Base-by-base conservation (phyloP, 2,113 vertebrate species). In the Hipposideros armiger region DNA sequence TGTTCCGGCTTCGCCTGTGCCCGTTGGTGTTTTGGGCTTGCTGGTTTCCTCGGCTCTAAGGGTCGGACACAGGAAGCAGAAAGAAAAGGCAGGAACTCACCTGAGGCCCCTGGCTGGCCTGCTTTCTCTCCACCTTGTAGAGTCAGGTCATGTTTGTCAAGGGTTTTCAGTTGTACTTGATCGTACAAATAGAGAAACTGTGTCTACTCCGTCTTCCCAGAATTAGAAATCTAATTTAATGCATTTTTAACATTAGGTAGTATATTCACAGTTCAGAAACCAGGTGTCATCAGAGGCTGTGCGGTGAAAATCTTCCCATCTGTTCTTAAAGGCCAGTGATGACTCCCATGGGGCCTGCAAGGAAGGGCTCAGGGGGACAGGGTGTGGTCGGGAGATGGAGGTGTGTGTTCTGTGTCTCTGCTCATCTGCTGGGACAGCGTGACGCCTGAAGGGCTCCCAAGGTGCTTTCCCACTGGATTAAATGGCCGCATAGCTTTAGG, bases 401-500 rank as follows among this genome's bases (percentile, higher is more conserved):
- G 15, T 3, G 0, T 3, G 4, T 2, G 16, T 17, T 54, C 74
- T 22, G n/a, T 16, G 8, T 42, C 56, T 60, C 56, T 60, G 66
- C n/a, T 26, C 28, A 3, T 14, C 3, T 22, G 28, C 17, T 6
- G 4, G 20, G 64, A 52, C 30, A 0, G 40, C 1, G 0, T 11
- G 50, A 22, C 2, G 2, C 11, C 11, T 1, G 0, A 26, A 13
- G 36, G 20, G 32, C 40, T 16, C 58, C 58, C 90, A 6, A 20
- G 50, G 7, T 67, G 50, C 14, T 73, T 56, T n/a, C 69, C 10
- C 47, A 1, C 28, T 15, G 40, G 26, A 20, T 15, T 6, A 4
- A 1, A 6, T 19, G 2, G 11, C 56, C 3, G 0, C 3, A 0
- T 40, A 2, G 14, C 1, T 6, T 66, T 15, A 15, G 73, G 24